These are phyloP conservation scores for Loris lydekkerianus DNA, from an alignment of 2,797 vertebrate species.

Conservation along the genomic window DNA sequence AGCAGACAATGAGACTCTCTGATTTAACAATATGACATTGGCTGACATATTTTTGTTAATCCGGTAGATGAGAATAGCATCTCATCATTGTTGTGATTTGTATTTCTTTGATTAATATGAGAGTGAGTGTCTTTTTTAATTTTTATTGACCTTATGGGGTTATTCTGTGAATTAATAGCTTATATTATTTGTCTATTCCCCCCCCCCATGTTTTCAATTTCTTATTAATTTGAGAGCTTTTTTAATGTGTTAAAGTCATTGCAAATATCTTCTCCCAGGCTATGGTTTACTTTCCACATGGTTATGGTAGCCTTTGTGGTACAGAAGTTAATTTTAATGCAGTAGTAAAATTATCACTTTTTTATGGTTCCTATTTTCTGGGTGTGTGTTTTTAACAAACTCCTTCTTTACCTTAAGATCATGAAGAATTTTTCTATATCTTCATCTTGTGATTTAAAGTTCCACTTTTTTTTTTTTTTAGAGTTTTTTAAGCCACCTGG, in stretches of 20 bases:
- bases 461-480: background rate
- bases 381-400: background rate
- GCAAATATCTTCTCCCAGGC: background rate
- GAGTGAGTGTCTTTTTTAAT: background rate
- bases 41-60: background rate
- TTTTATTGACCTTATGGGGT: background rate
- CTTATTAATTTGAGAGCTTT: constrained; percentile 27
- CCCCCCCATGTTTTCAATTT: background rate
- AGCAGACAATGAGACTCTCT: background rate
- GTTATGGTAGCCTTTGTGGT: background rate
- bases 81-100: constrained; percentile 27
- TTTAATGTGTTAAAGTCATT: background rate
- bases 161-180: background rate
- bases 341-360: constrained; percentile 10
- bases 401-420: constrained; percentile 35
- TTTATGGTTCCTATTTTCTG: background rate
- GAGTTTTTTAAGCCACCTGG: background rate
- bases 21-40: background rate
- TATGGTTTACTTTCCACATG: constrained; percentile 30
- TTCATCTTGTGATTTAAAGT: constrained; percentile 55
- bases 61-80: background rate
- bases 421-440: constrained; percentile 9
- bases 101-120: constrained; percentile 56
- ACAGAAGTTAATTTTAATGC: constrained; percentile 10
- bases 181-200: background rate